Percentiles rank a stretch among this genome's conserved stretches.
Evolutionary conservation across 2,797 vertebrate genomes (phyloP).

Genomic region (Rhinogobio ventralis): DNA sequence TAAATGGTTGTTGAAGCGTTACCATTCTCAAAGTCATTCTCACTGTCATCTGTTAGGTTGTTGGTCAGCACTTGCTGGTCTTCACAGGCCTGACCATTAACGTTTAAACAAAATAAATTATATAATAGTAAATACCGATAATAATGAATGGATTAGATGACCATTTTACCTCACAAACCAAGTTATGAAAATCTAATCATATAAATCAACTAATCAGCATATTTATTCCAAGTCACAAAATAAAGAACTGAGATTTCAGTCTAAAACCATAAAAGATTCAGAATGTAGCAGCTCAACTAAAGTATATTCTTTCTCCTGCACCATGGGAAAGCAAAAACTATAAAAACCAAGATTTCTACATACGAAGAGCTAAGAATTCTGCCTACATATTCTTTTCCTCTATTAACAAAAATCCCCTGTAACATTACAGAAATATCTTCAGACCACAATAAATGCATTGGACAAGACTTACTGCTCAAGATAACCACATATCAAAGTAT

Average conservation of each 20-base stretch:
- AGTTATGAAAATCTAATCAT: not conserved
- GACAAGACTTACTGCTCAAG: not conserved
- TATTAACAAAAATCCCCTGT: not conserved
- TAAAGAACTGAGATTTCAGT: not conserved
- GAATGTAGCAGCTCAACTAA: not conserved
- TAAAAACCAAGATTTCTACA: not conserved
- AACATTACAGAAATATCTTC: not conserved
- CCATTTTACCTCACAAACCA: not conserved
- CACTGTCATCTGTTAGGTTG: conserved; percentile 55
- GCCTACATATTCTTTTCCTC: not conserved
- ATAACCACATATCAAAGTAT: not conserved
- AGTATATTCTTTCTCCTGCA: too few species aligned
- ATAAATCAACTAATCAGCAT: not conserved
- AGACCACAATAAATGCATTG: not conserved
- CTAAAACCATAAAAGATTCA: not conserved
- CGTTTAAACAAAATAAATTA: not conserved
- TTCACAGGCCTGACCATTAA: conserved; percentile 56
- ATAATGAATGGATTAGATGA: not conserved
- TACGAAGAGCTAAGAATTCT: not conserved
- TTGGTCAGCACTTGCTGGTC: conserved; percentile 23
- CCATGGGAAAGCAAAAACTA: not conserved
- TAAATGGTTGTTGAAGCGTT: not conserved
- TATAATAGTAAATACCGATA: too few species aligned
- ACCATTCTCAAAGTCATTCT: conserved; percentile 76
- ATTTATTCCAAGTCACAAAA: not conserved